Base-by-base conservation (phyloP, 2,888 invertebrate species). In the Brenthis ino region DNA sequence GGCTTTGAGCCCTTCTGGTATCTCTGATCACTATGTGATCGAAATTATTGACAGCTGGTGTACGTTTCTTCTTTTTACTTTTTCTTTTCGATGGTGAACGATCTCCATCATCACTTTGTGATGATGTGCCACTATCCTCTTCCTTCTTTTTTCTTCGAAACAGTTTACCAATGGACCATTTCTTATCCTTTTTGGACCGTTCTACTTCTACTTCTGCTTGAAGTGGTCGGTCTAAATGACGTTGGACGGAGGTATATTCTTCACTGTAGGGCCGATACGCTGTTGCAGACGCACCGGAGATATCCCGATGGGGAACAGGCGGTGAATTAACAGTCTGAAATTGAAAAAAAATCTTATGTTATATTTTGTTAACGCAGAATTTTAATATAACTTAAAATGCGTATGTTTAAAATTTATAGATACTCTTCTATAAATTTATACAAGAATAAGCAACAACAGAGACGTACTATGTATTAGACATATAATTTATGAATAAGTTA, bases 141-240 rank as follows among this genome's bases (percentile, higher is more conserved):
- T 95, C 94, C 75, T 95, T 95, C 85, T 96, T 96, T 86, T 96
- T 96, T 81, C 96, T 94, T 73, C 96, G 94, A 81, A 97, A 96
- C 3, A 97, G 93, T 77, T 95, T 96, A 8, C 97, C 96, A 56
- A 97, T 94, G 11, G 96, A 96, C 97, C 97, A 97, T 85, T 96
- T 96, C 77, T 95, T 96, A 77, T 95, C 95, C 79, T 94, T 94
- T 74, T 93, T 93, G 73, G 82, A 79, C 77, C 91, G 86, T 82
- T 91, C 91, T n/a, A 78, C 75, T 54, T 91, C 91, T 13, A 80
- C 77, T 76, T 89, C 88, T 58, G 85, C 79, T 71, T 82, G 86
- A 53, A 78, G 74, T 14, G 88, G 84, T 64, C 87, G 81, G 57
- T 91, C 90, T 64, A 83, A 79, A 43, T 88, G 88, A 6, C 87